Conservation (phyloP, 2,797 vertebrate species). For the Melanotaenia pygmaea region DNA sequence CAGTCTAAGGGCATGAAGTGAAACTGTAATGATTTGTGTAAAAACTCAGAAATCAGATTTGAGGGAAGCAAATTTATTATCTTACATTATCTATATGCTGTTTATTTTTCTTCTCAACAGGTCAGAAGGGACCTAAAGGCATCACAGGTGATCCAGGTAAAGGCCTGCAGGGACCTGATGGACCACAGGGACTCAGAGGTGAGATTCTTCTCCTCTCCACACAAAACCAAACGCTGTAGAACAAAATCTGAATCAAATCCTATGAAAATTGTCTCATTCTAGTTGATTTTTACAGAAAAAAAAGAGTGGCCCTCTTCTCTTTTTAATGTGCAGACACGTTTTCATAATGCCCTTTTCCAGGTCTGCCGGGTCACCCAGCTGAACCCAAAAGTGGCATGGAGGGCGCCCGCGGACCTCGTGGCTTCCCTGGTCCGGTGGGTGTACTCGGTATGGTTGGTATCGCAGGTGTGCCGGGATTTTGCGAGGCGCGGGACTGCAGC, state of each 20-base stretch:
- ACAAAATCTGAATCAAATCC: neutral
- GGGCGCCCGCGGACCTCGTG: conserved; percentile 69
- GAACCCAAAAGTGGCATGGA: conserved; percentile 73
- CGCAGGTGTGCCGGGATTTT: conserved; percentile 76
- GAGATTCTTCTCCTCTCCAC: neutral
- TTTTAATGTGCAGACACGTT: neutral
- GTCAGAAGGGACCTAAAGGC: conserved; percentile 77
- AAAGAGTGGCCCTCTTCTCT: no score
- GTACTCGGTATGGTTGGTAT: conserved; percentile 59
- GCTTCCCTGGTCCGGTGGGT: conserved; percentile 74
- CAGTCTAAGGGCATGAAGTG: neutral
- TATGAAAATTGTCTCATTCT: neutral
- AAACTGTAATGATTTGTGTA: neutral
- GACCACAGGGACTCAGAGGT: conserved; percentile 78
- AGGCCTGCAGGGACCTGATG: conserved; percentile 74
- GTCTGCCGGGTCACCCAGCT: conserved; percentile 75
- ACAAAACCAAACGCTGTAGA: neutral
- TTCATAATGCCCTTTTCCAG: conserved; percentile 50
- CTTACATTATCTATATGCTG: neutral
- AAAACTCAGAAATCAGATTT: neutral
- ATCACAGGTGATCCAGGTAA: conserved; percentile 63
- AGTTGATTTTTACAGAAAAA: neutral
- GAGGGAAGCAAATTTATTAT: neutral
- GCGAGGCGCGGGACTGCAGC: conserved; percentile 82
- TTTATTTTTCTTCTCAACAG: conserved; percentile 53